A percentile compares a stretch with the other conserved stretches of the same genome.
Evolutionary conservation across 2,888 invertebrate genomes (phyloP).

Genomic region (Acanthoscelides obtectus): DNA sequence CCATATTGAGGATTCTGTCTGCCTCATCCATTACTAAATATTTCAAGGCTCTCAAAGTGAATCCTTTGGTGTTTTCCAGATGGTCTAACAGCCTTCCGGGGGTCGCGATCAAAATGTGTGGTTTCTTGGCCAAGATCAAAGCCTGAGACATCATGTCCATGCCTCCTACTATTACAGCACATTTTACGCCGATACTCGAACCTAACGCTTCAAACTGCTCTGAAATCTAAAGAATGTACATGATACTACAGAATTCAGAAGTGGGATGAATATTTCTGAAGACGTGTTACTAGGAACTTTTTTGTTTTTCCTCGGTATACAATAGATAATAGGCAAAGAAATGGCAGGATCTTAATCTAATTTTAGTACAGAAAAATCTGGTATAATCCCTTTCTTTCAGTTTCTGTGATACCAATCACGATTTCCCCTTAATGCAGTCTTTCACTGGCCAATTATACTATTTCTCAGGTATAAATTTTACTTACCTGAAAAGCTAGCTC

Average conservation of each 20-base stretch:
- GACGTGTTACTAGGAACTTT: too few relatives aligned
- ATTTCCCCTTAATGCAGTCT: too few relatives aligned
- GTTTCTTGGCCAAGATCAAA: constrained; percentile 86
- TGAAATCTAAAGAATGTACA: constrained; percentile 67
- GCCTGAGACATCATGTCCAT: constrained; percentile 98
- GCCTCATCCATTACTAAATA: constrained; percentile 96
- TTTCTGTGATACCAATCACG: too few relatives aligned
- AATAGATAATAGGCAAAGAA: too few relatives aligned
- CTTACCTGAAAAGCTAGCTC: constrained; percentile 86
- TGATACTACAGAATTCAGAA: too few relatives aligned
- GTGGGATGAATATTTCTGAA: too few relatives aligned
- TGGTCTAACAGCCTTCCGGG: constrained; percentile 95
- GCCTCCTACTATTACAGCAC: constrained; percentile 95
- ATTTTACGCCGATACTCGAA: constrained; percentile 87
- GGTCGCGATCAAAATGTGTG: constrained; percentile 95
- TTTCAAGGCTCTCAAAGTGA: constrained; percentile 55
- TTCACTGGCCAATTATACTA: too few relatives aligned
- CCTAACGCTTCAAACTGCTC: constrained; percentile 97
- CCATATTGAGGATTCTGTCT: constrained; percentile 97
- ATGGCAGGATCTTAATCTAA: too few relatives aligned
- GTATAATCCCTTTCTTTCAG: too few relatives aligned
- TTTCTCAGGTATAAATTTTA: too few relatives aligned
- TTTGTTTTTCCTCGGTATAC: too few relatives aligned
- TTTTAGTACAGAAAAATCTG: too few relatives aligned
- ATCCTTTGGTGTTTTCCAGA: constrained; percentile 96